phyloP scores from a whole-genome alignment of 2,113 vertebrate species.

The Rhea americana region DNA sequence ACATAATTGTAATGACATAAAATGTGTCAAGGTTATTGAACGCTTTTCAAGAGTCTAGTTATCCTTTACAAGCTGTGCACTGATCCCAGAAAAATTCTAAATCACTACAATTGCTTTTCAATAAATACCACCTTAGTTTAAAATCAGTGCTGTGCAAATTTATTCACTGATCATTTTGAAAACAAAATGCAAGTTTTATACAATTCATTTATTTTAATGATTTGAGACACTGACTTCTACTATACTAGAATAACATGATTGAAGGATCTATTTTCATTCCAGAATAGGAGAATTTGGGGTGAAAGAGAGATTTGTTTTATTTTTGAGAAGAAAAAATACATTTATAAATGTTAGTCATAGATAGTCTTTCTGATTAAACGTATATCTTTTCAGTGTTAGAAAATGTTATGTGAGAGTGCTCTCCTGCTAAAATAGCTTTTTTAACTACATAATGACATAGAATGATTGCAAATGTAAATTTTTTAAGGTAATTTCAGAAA shows the following conservation, averaged over 20 bases:
- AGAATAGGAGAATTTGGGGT: background rate
- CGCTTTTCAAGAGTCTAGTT: background rate
- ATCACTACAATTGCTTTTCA: background rate
- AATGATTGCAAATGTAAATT: background rate
- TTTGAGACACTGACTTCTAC: background rate
- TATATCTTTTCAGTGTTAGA: background rate
- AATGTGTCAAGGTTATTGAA: background rate
- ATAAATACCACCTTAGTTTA: background rate
- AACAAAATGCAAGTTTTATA: background rate
- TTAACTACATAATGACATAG: background rate
- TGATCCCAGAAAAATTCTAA: background rate
- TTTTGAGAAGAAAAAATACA: rapidly evolving
- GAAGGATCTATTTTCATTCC: background rate
- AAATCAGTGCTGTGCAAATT: background rate
- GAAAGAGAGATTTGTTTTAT: background rate
- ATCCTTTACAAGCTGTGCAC: background rate
- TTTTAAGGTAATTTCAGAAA: background rate
- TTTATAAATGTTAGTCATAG: background rate
- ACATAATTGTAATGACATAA: background rate
- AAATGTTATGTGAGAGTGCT: background rate
- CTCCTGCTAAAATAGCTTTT: background rate
- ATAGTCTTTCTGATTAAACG: background rate
- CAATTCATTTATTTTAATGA: background rate
- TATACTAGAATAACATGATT: background rate
- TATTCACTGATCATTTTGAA: background rate